Percentiles rank a stretch among this genome's conserved stretches.
These are phyloP conservation scores for Xylocopa sonorina DNA, from an alignment of 1,140 invertebrate species.

Conservation along the genomic window DNA sequence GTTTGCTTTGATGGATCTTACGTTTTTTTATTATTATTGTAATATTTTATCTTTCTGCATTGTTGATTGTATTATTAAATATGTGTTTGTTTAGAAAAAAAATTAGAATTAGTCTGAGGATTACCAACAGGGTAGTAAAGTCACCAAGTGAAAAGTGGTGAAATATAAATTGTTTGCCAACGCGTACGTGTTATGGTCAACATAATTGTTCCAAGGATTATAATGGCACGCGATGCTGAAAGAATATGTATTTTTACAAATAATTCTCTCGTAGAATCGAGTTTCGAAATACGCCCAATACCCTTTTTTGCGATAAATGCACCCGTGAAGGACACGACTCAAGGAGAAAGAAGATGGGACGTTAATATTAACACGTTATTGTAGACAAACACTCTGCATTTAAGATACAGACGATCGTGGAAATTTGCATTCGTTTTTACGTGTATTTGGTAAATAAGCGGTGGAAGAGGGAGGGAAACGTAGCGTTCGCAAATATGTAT, in stretches of 20 bases:
- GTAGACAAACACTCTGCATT: not conserved
- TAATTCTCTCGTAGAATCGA: not conserved
- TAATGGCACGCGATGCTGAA: no score
- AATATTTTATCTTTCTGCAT: no score
- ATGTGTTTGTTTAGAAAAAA: no score
- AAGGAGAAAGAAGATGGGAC: not conserved
- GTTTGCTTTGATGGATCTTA: no score
- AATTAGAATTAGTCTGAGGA: no score
- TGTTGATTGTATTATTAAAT: no score
- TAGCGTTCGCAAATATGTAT: conserved; percentile 23
- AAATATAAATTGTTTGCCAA: no score
- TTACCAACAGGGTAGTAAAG: no score
- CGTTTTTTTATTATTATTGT: no score
- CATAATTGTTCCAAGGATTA: no score
- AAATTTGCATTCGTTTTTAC: conserved; percentile 20
- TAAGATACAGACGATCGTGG: not conserved
- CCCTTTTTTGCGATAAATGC: not conserved
- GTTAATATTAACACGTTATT: conserved; percentile 8
- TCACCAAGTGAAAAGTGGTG: no score
- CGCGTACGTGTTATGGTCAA: no score
- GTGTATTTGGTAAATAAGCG: conserved; percentile 22
- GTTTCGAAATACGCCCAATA: not conserved
- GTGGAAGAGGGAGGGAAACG: conserved; percentile 7
- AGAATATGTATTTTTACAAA: conserved; percentile 2
- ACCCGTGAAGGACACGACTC: not conserved